phyloP scores from a whole-genome alignment of 2,113 vertebrate species.

The Actinemys pallida region DNA sequence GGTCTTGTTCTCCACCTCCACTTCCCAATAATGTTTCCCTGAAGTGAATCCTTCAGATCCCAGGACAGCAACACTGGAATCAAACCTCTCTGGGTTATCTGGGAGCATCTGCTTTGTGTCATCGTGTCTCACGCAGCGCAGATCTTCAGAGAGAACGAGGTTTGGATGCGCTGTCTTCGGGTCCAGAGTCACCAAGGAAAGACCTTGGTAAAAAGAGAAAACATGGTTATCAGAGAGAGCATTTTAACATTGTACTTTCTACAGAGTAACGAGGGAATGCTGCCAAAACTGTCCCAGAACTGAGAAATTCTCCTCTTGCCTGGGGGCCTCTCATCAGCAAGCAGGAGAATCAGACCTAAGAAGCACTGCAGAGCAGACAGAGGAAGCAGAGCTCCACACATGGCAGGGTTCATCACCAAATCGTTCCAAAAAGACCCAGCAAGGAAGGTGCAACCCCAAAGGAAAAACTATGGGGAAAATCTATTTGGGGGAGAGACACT shows the following conservation, averaged over 20 bases:
- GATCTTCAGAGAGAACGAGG: conserved; percentile 70
- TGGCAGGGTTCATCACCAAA: not conserved
- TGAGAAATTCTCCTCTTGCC: not conserved
- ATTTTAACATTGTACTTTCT: not conserved
- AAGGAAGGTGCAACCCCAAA: not conserved
- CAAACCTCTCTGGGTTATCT: conserved; percentile 75
- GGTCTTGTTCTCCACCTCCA: conserved; percentile 75
- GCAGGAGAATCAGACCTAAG: not conserved
- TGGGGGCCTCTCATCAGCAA: not conserved
- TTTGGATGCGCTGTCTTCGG: conserved; percentile 78
- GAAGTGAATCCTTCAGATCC: conserved; percentile 69
- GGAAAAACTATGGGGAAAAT: not conserved
- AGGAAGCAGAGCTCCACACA: not conserved
- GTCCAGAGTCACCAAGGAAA: conserved; percentile 73
- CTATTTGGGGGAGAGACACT: not conserved
- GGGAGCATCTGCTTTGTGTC: conserved; percentile 66
- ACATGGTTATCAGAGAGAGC: not conserved
- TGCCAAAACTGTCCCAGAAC: not conserved
- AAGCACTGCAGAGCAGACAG: not conserved
- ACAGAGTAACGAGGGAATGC: not conserved
- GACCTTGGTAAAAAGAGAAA: conserved; percentile 54
- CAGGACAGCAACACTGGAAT: conserved; percentile 75
- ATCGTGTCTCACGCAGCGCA: conserved; percentile 69
- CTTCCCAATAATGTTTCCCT: conserved; percentile 79
- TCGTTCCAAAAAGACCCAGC: not conserved